phyloP scores from a whole-genome alignment of 2,797 vertebrate genomes.

The Ceryle rudis region DNA sequence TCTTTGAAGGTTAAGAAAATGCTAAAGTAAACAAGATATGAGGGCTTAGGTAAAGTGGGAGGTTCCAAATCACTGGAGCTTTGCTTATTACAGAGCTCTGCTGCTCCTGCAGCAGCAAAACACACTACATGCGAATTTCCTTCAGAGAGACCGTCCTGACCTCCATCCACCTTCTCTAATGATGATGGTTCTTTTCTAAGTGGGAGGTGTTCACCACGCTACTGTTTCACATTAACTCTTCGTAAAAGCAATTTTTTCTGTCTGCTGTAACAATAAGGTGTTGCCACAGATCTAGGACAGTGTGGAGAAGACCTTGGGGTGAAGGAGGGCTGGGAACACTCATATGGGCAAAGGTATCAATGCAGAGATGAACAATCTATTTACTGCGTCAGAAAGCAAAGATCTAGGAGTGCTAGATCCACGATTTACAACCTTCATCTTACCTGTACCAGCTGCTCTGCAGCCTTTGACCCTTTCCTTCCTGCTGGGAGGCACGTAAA shows the following conservation, averaged over 20 bases:
- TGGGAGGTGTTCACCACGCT: not conserved
- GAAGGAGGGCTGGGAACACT: not conserved
- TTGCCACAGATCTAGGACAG: not conserved
- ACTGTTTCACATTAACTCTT: not conserved
- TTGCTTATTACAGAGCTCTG: not conserved
- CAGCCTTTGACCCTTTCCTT: not conserved
- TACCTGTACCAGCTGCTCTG: not conserved
- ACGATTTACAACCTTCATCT: not conserved
- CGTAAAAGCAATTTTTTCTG: not conserved
- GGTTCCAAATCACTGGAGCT: conserved; percentile 29
- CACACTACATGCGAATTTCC: not conserved
- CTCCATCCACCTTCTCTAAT: not conserved
- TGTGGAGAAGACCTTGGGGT: not conserved
- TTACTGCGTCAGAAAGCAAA: not conserved
- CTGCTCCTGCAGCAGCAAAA: conserved; percentile 27
- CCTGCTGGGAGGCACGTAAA: no score
- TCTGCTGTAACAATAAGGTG: not conserved
- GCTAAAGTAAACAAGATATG: conserved; percentile 25
- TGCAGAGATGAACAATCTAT: not conserved
- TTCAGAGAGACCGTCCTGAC: not conserved
- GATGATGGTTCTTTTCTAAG: not conserved
- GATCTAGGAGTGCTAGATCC: not conserved
- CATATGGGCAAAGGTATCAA: not conserved
- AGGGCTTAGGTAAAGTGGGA: conserved; percentile 11
- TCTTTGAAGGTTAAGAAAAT: conserved; percentile 44